phyloP scores from a whole-genome alignment of 2,888 invertebrate genomes.

The Platerodrilus igneus region DNA sequence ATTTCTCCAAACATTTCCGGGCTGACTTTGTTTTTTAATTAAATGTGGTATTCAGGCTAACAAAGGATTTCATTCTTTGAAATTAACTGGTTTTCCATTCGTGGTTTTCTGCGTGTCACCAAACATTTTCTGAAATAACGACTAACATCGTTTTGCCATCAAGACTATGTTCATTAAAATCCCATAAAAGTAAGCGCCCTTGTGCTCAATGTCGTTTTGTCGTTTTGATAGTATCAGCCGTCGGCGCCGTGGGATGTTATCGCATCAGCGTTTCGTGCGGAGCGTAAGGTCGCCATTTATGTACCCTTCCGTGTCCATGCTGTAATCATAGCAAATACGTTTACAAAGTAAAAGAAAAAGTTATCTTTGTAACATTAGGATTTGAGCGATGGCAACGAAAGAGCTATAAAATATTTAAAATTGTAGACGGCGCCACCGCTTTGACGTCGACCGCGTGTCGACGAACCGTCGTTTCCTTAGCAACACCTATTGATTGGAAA shows the following conservation, averaged over 20 bases:
- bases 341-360: too few relatives aligned
- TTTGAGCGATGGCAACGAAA: too few relatives aligned
- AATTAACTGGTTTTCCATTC: conserved; percentile 1
- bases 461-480: conserved; percentile 39
- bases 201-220: conserved; percentile 32
- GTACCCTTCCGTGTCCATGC: not conserved
- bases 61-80: too few relatives aligned
- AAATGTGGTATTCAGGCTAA: too few relatives aligned
- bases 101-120: not conserved
- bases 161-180: conserved; percentile 41
- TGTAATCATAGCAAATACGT: too few relatives aligned
- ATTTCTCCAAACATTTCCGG: too few relatives aligned
- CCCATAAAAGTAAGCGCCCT: conserved; percentile 37
- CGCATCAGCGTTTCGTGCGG: conserved; percentile 34
- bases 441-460: conserved; percentile 41
- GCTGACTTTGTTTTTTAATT: too few relatives aligned
- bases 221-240: conserved; percentile 39
- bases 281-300: conserved; percentile 12
- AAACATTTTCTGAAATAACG: conserved; percentile 22
- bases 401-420: too few relatives aligned
- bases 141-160: conserved; percentile 30
- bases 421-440: conserved; percentile 39
- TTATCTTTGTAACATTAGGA: too few relatives aligned
- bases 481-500: conserved; percentile 41
- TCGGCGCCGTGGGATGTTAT: conserved; percentile 39